These are phyloP conservation scores for Cephus pulcher DNA, from an alignment of 2,888 invertebrate species.

Conservation along the genomic window DNA sequence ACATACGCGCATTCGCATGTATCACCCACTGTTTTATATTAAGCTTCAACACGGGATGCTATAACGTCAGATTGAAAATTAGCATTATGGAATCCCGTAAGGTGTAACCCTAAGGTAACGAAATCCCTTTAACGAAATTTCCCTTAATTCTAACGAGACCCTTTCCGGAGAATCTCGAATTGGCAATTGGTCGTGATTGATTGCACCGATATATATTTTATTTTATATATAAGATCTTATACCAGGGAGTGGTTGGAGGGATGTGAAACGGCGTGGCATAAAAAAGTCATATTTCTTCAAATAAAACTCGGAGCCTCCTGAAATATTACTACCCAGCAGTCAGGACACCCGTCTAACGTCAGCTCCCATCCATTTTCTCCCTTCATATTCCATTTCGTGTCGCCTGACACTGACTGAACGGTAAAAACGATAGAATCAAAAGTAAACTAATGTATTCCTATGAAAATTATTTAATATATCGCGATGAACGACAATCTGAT, in stretches of 20 bases:
- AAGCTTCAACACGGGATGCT: not conserved
- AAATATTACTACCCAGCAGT: slow-evolving; percentile 9
- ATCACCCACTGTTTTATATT: not conserved
- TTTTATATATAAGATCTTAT: slow-evolving; percentile 8
- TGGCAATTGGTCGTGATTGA: slow-evolving; percentile 24
- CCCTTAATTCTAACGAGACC: not conserved
- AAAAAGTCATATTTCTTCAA: slow-evolving; percentile 15
- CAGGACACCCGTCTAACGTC: not conserved
- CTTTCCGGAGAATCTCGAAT: slow-evolving; percentile 14
- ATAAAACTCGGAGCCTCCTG: slow-evolving; percentile 9
- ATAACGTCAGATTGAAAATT: not conserved
- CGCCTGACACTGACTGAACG: not conserved
- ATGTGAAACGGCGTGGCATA: slow-evolving; percentile 7
- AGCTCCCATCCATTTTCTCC: slow-evolving; percentile 4
- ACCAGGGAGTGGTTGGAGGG: not conserved
- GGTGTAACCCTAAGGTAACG: not conserved
- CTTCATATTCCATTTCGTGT: slow-evolving; percentile 8
- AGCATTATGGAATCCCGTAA: not conserved
- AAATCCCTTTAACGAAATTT: not conserved
- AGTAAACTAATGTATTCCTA: not conserved
- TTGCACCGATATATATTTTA: slow-evolving; percentile 16
- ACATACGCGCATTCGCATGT: not conserved
- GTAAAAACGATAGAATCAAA: not conserved
- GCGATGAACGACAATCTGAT: not conserved
- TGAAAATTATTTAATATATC: not conserved